phyloP scores from a whole-genome alignment of 1,140 invertebrate genomes.

The Trichoplusia ni region DNA sequence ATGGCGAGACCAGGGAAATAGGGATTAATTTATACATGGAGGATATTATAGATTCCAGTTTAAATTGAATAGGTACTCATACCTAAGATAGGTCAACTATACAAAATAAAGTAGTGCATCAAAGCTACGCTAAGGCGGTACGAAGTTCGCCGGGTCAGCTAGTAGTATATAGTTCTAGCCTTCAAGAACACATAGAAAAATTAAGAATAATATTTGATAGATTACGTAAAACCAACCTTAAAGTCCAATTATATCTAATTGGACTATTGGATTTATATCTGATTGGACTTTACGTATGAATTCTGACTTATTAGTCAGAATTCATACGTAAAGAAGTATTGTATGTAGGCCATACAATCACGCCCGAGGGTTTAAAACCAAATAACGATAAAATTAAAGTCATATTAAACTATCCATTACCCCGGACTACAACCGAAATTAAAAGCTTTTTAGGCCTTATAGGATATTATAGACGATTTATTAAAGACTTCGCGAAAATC shows the following conservation, averaged over 20 bases:
- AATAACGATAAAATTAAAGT: constrained; percentile 53
- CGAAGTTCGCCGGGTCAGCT: too few species aligned
- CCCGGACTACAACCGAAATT: constrained; percentile 46
- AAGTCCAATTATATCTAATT: constrained; percentile 65
- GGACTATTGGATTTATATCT: too few species aligned
- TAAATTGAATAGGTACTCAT: too few species aligned
- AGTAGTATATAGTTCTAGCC: too few species aligned
- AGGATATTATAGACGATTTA: too few species aligned
- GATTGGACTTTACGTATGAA: too few species aligned
- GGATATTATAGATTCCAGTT: too few species aligned
- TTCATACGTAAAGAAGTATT: constrained; percentile 46
- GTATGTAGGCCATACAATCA: constrained; percentile 50
- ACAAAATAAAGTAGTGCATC: too few species aligned
- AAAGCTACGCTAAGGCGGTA: too few species aligned
- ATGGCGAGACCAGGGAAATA: too few species aligned
- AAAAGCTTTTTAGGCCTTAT: constrained; percentile 44
- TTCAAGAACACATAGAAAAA: constrained; percentile 61
- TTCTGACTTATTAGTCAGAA: constrained; percentile 66
- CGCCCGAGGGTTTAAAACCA: constrained; percentile 46
- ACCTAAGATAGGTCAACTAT: too few species aligned
- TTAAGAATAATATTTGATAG: constrained; percentile 56
- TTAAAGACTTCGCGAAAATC: constrained; percentile 37
- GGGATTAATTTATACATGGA: too few species aligned
- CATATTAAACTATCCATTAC: constrained; percentile 47
- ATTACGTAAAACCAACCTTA: constrained; percentile 57